These are phyloP conservation scores for Rhodinocichla rosea DNA, from an alignment of 2,113 vertebrate genomes.

Conservation along the genomic window DNA sequence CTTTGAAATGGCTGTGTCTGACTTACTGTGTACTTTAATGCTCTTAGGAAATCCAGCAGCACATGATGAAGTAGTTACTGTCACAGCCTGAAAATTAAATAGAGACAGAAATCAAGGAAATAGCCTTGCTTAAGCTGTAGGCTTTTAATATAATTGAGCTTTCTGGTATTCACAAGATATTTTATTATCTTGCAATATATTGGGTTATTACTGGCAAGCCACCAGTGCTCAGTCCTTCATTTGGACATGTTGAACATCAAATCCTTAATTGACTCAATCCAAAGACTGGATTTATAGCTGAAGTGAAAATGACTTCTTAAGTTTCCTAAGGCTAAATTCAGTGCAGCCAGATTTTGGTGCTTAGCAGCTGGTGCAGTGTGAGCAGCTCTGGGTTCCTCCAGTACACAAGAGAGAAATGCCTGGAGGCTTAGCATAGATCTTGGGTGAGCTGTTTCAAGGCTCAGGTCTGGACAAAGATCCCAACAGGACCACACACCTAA, in stretches of 20 bases:
- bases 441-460: not conserved
- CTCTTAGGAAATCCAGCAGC: not conserved
- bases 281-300: not conserved
- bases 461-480: not conserved
- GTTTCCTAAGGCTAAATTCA: not conserved
- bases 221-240: not conserved
- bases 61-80: not conserved
- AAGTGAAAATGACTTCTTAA: conserved; percentile 8
- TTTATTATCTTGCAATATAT: not conserved
- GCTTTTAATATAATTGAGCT: not conserved
- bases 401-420: not conserved
- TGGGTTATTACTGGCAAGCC: not conserved
- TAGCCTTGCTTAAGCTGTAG: not conserved
- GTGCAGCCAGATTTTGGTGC: not conserved
- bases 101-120: not conserved
- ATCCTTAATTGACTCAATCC: not conserved
- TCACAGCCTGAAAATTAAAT: not conserved
- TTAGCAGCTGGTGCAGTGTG: not conserved
- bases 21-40: not conserved
- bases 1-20: not conserved
- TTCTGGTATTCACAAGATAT: not conserved
- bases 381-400: not conserved
- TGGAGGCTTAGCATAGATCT: not conserved
- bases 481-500: not conserved
- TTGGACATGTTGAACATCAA: not conserved